Evolutionary conservation across 1,140 invertebrate genomes (phyloP).

Genomic region (Euglossa dilemma): DNA sequence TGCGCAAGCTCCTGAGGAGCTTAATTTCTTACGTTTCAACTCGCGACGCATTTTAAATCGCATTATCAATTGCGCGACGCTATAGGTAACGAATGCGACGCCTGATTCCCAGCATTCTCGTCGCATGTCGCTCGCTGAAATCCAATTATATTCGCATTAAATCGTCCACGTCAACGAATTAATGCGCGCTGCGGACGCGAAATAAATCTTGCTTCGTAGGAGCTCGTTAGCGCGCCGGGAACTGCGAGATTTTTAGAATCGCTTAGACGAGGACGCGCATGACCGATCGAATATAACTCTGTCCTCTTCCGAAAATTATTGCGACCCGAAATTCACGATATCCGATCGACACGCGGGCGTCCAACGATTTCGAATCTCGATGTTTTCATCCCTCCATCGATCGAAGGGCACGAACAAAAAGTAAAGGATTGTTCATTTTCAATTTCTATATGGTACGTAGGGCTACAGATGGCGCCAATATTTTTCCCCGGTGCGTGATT

Average conservation of each 20-base stretch:
- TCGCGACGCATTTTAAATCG: not conserved
- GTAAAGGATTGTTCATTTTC: too few relatives aligned
- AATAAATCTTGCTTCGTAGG: not conserved
- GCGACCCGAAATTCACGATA: not conserved
- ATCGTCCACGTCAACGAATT: conserved; percentile 4
- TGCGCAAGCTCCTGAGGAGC: too few relatives aligned
- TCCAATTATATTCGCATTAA: conserved; percentile 23
- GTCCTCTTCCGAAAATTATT: not conserved
- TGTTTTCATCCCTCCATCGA: too few relatives aligned
- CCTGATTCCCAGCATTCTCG: not conserved
- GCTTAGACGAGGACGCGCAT: not conserved
- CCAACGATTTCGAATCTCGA: not conserved
- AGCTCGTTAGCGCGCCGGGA: not conserved
- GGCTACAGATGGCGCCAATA: too few relatives aligned
- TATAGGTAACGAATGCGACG: not conserved
- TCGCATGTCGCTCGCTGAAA: not conserved
- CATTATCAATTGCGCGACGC: not conserved
- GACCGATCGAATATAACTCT: not conserved
- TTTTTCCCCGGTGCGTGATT: too few relatives aligned
- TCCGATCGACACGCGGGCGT: not conserved
- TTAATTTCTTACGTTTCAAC: too few relatives aligned
- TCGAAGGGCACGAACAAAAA: too few relatives aligned
- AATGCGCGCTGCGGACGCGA: not conserved
- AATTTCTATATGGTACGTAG: too few relatives aligned
- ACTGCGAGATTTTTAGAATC: conserved; percentile 4